Conservation (phyloP, 2,113 vertebrate genomes). For the Gobiocypris rarus region DNA sequence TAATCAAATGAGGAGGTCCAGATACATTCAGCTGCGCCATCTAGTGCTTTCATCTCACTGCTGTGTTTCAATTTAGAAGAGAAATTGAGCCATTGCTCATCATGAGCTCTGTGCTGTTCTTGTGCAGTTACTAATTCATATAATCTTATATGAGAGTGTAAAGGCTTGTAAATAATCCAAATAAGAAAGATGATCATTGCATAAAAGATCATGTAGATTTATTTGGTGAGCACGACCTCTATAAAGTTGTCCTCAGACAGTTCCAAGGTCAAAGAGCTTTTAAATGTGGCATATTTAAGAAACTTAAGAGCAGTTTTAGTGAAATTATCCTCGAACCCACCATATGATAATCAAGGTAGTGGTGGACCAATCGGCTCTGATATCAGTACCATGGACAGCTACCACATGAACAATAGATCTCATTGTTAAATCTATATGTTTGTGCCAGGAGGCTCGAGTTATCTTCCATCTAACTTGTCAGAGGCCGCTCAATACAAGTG, state of each 20-base stretch:
- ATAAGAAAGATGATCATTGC: neutral
- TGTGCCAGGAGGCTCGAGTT: conserved; percentile 69
- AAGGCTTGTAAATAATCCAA: neutral
- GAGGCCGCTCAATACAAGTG: conserved; percentile 63
- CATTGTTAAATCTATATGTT: conserved; percentile 66
- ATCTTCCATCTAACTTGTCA: conserved; percentile 71
- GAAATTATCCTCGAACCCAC: neutral
- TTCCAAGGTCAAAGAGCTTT: neutral
- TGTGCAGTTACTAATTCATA: neutral
- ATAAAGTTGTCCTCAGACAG: too few relatives aligned
- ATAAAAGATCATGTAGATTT: neutral
- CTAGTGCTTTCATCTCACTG: conserved; percentile 40
- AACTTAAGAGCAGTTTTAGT: neutral
- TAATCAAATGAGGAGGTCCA: neutral
- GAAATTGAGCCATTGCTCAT: neutral
- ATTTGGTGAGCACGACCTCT: neutral
- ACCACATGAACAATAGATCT: conserved; percentile 74
- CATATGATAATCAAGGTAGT: conserved; percentile 53
- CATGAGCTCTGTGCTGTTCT: neutral
- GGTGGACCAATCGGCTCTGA: conserved; percentile 59
- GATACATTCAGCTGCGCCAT: conserved; percentile 45
- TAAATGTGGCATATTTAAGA: neutral
- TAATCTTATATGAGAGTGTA: neutral
- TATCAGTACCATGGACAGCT: conserved; percentile 81
- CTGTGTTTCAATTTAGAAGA: neutral